Evolutionary conservation across 2,888 invertebrate species (phyloP).

Genomic region (Cosmia trapezina): DNA sequence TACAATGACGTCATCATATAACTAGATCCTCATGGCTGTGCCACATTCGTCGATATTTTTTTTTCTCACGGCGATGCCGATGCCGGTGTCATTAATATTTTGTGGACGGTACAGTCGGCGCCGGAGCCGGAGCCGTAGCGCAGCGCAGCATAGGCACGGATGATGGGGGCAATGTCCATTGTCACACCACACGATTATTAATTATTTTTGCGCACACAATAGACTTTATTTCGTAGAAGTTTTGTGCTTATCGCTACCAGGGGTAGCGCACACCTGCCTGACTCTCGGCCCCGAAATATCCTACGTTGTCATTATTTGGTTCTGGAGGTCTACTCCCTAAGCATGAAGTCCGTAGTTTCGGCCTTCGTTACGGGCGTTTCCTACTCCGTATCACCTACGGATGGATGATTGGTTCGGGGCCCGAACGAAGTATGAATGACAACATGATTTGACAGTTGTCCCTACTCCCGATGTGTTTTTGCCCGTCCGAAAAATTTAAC

Average conservation of each 20-base stretch:
- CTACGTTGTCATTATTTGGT: no score
- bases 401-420: no score
- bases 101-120: constrained; percentile 48
- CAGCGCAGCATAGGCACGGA: constrained; percentile 35
- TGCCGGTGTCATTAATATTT: constrained; percentile 60
- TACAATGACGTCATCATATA: constrained; percentile 36
- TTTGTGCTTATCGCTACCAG: constrained; percentile 77
- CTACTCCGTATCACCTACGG: no score
- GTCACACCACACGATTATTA: constrained; percentile 72
- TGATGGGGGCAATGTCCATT: constrained; percentile 66
- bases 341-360: no score
- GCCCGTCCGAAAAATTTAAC: no score
- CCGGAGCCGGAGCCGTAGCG: constrained; percentile 31
- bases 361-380: no score
- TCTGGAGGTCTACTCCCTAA: no score
- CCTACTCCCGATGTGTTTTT: no score
- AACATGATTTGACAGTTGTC: no score
- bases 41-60: constrained; percentile 38
- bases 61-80: constrained; percentile 42
- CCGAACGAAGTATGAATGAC: no score
- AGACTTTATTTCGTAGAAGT: constrained; percentile 79
- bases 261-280: constrained; percentile 91
- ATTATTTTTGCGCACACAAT: constrained; percentile 82
- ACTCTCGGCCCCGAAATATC: constrained; percentile 55
- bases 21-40: constrained; percentile 28